Evolutionary conservation across 1,140 invertebrate genomes (phyloP), one percentile per base, ranked within the genome.

Genomic region (Limonius californicus): DNA sequence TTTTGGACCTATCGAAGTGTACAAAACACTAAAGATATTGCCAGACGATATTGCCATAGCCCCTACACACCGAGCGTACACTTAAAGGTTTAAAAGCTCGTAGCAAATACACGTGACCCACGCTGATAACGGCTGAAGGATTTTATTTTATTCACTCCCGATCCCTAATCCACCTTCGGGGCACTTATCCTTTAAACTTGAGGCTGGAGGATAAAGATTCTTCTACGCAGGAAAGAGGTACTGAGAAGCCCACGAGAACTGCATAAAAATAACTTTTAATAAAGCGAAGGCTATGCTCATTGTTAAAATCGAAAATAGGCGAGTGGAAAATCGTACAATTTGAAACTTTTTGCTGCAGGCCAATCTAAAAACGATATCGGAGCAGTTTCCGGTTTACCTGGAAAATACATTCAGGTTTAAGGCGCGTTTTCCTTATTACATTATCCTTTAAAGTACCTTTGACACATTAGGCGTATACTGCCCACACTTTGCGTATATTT

Each of bases 31-130:
- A 45, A 15, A 45, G 42, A 45, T 45, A 45, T 45, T 45, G 42
- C 42, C 42, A 45, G 16, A 45, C 42, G 42, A 45, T 45, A 45
- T 45, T 45, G n/a, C 42, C n/a, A 45, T 45, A 45, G 42, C 42
- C 16, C 16, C 16, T 45, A 15, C 16, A 45, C 23, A 9, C n/a
- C 42, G n/a, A 15, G 42, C 42, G 42, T 45, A 45, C 42, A 18
- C 42, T 45, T 45, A 45, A 15, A 45, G 16, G 42, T 45, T 45
- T 45, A 45, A 45, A 45, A 45, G 42, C 42, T 45, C 16, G n/a
- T 45, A 45, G 42, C 42, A 45, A 45, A 45, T 45, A 45, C 42
- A 45, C 42, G 42, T 45, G 42, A 45, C 42, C 42, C 42, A 6
- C 14, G 16, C 42, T 45, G 42, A 45, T 45, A 45, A 45, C 42